Conservation (phyloP, 2,113 vertebrate genomes). For the Columba livia region DNA sequence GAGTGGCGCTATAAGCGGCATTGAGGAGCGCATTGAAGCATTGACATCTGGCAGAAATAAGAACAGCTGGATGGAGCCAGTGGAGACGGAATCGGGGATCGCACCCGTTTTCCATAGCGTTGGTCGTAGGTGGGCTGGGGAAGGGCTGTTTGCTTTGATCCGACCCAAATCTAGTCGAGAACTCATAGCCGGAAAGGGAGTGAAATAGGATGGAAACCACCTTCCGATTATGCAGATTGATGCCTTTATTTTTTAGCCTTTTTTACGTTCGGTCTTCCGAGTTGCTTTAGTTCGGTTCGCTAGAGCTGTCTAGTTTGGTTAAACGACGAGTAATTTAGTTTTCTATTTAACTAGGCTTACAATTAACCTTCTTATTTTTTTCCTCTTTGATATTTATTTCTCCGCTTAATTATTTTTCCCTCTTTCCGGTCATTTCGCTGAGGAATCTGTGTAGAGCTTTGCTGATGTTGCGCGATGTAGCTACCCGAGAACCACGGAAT, state of each 20-base stretch:
- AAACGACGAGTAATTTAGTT: slow-evolving; percentile 68
- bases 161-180: slow-evolving; percentile 19
- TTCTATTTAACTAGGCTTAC: slow-evolving; percentile 77
- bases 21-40: background rate
- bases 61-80: background rate
- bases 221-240: slow-evolving; percentile 74
- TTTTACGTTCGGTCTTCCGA: slow-evolving; percentile 74
- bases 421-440: slow-evolving; percentile 29
- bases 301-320: slow-evolving; percentile 81
- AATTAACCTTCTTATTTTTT: slow-evolving; percentile 63
- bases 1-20: background rate
- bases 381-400: slow-evolving; percentile 89
- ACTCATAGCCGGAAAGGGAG: background rate
- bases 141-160: slow-evolving; percentile 4
- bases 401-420: slow-evolving; percentile 59
- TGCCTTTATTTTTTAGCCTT: slow-evolving; percentile 79
- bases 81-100: background rate
- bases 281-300: slow-evolving; percentile 61
- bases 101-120: background rate
- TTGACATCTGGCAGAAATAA: background rate
- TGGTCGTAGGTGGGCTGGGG: background rate
- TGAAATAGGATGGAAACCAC: slow-evolving; percentile 48
- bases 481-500: slow-evolving; percentile 63
- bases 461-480: slow-evolving; percentile 68
- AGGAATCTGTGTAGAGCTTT: slow-evolving; percentile 68